Conservation (phyloP, 2,113 vertebrate species). For the Apaloderma vittatum region DNA sequence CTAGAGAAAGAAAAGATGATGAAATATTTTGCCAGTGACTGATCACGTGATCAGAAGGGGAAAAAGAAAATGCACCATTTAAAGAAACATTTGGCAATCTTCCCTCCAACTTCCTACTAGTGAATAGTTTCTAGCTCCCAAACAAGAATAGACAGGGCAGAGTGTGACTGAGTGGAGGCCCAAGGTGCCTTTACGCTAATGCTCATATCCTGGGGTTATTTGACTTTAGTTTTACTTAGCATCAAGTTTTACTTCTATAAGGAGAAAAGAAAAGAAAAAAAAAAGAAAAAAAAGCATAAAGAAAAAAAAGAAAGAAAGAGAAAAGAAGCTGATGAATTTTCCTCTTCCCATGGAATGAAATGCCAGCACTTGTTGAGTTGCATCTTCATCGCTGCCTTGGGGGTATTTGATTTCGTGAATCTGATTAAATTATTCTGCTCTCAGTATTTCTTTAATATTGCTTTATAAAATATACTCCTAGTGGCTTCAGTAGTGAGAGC, state of each 20-base stretch:
- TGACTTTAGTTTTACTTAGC: slow-evolving; percentile 24
- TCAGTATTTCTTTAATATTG: slow-evolving; percentile 75
- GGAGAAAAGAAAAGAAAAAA: not conserved
- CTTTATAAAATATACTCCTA: slow-evolving; percentile 74
- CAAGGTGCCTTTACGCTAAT: not conserved
- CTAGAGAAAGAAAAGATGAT: not conserved
- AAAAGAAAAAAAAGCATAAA: not conserved
- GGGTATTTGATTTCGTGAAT: slow-evolving; percentile 76
- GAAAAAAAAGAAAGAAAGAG: not conserved
- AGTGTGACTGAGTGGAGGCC: not conserved
- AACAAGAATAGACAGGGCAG: not conserved
- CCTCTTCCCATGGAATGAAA: slow-evolving; percentile 48
- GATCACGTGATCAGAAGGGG: fast-evolving
- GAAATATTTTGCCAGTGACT: not conserved
- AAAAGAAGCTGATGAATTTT: slow-evolving; percentile 2
- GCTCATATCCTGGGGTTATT: not conserved
- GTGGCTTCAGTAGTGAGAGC: slow-evolving; percentile 56
- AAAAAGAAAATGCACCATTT: not conserved
- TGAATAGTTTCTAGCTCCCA: not conserved
- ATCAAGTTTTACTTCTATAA: not conserved
- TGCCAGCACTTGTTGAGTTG: slow-evolving; percentile 63
- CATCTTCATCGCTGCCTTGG: slow-evolving; percentile 63
- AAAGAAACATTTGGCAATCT: not conserved
- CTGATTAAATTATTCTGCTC: slow-evolving; percentile 77
- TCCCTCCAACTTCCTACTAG: not conserved